Base-by-base conservation (phyloP, 2,888 invertebrate species). In the Cinara cedri region DNA sequence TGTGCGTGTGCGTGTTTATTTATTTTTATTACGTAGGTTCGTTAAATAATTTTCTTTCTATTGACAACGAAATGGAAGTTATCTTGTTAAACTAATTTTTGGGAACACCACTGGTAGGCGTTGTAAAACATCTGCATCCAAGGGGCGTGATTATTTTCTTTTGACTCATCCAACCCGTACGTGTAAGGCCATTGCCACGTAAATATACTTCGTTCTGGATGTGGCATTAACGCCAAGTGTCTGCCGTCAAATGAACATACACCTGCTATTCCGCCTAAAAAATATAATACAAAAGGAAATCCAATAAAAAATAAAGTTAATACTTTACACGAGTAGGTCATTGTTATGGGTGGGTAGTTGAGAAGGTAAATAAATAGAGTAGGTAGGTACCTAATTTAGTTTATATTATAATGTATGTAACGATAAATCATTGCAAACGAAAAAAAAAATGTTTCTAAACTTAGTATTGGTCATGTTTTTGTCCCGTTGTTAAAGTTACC, bases 141-240 rank as follows among this genome's bases (percentile, higher is more conserved):
- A 0, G 98, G 98, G 44, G 96, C 92, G 65, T 63, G 55, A 81
- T 82, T 63, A 63, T 82, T 70, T 65, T 54, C 3, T 72, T 80
- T 13, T 72, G 55, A 51, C 55, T 44, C 4, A 65, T 55, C 3
- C 70, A 76, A 62, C 11, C 84, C 83, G 85, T 89, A 89, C 76
- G 86, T 86, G 85, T 91, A 91, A 1, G 96, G 92, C 91, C 96
- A 95, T 86, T 98, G 97, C 93, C 95, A 97, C 83, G 91, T 90
- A 83, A 93, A 89, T 81, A 93, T 91, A 85, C 95, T 95, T 82
- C 98, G 90, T 87, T 99, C 98, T 0, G 98, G 98, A 88, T 99
- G 98, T 3, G 98, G 98, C 98, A 99, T 99, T 90, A 98, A 90
- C 0, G 97, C 98, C 83, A 98, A 88, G 87, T 98, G 98, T 6